Conservation (phyloP, 30 jellyfish, hydroid and myxozoan genomes). For the Catostylus mosaicus region DNA sequence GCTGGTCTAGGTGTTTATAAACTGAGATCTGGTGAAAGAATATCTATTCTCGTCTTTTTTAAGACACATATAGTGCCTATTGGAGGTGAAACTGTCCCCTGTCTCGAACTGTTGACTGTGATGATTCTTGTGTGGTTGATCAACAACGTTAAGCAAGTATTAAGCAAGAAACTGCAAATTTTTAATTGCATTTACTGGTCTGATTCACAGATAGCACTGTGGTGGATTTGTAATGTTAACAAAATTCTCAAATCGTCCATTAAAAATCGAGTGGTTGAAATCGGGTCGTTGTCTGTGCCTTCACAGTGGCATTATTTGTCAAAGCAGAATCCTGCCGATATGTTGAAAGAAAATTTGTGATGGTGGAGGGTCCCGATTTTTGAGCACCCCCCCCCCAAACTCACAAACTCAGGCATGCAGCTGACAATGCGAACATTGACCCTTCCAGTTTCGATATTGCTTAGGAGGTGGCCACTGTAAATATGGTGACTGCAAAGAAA, state of each 20-base stretch:
- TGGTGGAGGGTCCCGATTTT: background rate
- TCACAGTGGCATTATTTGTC: background rate
- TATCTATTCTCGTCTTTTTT: background rate
- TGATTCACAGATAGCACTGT: background rate
- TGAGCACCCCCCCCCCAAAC: background rate
- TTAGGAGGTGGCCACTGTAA: background rate
- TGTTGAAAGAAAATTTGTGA: background rate
- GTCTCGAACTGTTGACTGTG: background rate
- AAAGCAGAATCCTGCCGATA: background rate
- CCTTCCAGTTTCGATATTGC: background rate
- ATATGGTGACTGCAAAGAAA: background rate
- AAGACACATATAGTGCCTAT: background rate
- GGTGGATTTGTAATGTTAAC: background rate
- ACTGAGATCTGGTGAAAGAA: constrained; percentile 11
- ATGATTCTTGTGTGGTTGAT: background rate
- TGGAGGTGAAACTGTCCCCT: constrained; percentile 1
- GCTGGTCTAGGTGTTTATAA: too few species aligned
- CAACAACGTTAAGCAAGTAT: background rate
- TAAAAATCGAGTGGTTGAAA: background rate
- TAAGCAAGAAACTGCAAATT: background rate
- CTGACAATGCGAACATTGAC: background rate
- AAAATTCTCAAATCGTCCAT: background rate
- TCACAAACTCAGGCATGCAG: background rate
- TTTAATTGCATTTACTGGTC: background rate
- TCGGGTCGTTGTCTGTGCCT: background rate